Conservation (phyloP, 1,140 invertebrate species). For the Teleogryllus occipitalis region DNA sequence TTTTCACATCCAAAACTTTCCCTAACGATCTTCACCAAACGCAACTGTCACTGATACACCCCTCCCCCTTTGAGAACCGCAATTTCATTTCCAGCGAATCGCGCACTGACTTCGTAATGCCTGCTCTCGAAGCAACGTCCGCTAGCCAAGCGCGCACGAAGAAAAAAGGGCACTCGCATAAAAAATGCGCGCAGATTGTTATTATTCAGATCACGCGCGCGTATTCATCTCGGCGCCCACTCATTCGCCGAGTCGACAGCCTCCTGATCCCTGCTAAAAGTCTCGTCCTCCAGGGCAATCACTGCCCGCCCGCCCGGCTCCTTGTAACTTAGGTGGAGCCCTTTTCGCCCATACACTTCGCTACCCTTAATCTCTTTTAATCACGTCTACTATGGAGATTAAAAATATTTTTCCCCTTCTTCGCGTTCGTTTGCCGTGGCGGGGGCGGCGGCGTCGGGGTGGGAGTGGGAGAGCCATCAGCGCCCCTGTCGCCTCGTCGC, state of each 20-base stretch:
- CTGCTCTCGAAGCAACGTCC: background rate
- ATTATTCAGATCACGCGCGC: background rate
- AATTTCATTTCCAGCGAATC: too few relatives aligned
- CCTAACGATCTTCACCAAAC: too few relatives aligned
- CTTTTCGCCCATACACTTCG: constrained; percentile 5
- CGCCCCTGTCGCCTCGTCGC: background rate
- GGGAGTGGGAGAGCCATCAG: background rate
- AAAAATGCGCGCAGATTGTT: background rate
- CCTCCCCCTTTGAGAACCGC: too few relatives aligned
- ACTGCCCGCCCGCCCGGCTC: background rate
- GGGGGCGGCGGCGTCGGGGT: background rate
- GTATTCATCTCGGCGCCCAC: background rate
- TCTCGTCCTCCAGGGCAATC: background rate
- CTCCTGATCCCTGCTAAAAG: background rate
- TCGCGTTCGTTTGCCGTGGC: constrained; percentile 1
- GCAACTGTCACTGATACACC: too few relatives aligned
- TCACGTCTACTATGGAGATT: constrained; percentile 17
- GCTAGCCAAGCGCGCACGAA: too few relatives aligned
- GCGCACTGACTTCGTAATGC: background rate
- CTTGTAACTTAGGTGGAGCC: background rate
- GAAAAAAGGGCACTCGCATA: too few relatives aligned
- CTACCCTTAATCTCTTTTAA: constrained; percentile 20
- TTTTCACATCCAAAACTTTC: too few relatives aligned
- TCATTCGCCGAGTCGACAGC: background rate
- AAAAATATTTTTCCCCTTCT: constrained; percentile 18